Percentiles rank a stretch among this genome's conserved stretches.
Evolutionary conservation across 2,888 invertebrate genomes (phyloP).

Genomic region (Beris morrisii): DNA sequence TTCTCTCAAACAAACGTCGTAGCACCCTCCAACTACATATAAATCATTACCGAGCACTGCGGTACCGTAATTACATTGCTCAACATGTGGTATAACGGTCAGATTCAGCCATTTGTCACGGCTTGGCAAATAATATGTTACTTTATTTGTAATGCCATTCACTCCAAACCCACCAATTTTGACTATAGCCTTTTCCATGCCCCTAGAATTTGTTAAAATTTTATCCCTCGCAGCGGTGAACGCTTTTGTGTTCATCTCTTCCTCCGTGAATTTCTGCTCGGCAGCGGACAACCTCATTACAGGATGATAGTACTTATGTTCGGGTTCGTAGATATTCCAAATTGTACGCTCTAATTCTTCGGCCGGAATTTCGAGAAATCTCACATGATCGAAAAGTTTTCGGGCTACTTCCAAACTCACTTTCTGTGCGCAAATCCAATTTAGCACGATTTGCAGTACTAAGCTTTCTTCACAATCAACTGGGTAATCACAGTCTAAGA

Average conservation of each 20-base stretch:
- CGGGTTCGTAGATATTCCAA: conserved; percentile 45
- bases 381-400: conserved; percentile 45
- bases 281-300: neutral
- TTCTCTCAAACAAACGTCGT: conserved; percentile 67
- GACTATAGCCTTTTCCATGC: conserved; percentile 68
- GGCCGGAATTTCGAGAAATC: conserved; percentile 46
- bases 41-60: conserved; percentile 69
- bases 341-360: conserved; percentile 34
- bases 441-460: conserved; percentile 62
- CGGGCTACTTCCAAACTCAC: conserved; percentile 39
- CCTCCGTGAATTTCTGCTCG: neutral
- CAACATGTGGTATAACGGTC: conserved; percentile 71
- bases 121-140: conserved; percentile 65
- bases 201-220: conserved; percentile 63
- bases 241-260: neutral
- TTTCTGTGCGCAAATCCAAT: conserved; percentile 58
- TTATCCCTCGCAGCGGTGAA: conserved; percentile 39
- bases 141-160: conserved; percentile 68
- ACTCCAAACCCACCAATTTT: conserved; percentile 72
- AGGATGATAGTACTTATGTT: conserved; percentile 46
- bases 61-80: conserved; percentile 73
- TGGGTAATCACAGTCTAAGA: conserved; percentile 67
- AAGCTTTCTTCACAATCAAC: conserved; percentile 68
- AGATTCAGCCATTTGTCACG: conserved; percentile 65
- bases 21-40: conserved; percentile 72